A percentile compares a stretch with the other conserved stretches of the same genome.
These are phyloP conservation scores for Brienomyrus brachyistius DNA, from an alignment of 2,113 vertebrate species.

Conservation along the genomic window DNA sequence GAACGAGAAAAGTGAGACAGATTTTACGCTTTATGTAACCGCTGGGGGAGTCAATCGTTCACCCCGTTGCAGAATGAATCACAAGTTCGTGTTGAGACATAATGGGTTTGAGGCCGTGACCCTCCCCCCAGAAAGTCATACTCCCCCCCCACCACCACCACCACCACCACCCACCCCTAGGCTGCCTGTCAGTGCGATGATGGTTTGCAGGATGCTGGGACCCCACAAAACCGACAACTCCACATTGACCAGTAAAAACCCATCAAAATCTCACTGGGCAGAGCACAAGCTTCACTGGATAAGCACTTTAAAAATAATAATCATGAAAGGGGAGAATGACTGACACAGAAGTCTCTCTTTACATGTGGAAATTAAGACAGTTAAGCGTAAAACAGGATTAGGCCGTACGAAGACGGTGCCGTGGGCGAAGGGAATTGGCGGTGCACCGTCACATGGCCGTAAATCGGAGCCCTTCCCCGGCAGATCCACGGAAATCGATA, in stretches of 20 bases:
- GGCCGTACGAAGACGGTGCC: not conserved
- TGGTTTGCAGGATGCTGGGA: not conserved
- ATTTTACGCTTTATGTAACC: slow-evolving; percentile 26
- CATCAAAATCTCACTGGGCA: not conserved
- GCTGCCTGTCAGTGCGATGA: not conserved
- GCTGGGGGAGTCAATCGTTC: slow-evolving; percentile 12
- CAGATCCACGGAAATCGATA: not conserved
- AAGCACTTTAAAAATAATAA: not conserved
- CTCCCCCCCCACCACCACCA: no score
- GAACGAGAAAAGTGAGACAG: not conserved
- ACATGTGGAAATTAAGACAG: not conserved
- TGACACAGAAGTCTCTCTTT: slow-evolving; percentile 22
- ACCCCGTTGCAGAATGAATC: slow-evolving; percentile 6
- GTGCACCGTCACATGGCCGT: not conserved
- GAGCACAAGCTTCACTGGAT: not conserved
- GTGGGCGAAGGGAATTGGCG: not conserved
- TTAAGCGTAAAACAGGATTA: not conserved
- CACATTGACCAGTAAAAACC: not conserved
- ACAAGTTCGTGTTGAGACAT: not conserved
- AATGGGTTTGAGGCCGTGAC: not conserved
- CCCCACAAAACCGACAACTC: not conserved
- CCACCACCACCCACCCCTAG: not conserved
- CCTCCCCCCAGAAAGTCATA: not conserved
- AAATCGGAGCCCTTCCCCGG: not conserved
- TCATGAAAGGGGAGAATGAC: not conserved